Conservation (phyloP, 2,113 vertebrate genomes). For the Phainopepla nitens region DNA sequence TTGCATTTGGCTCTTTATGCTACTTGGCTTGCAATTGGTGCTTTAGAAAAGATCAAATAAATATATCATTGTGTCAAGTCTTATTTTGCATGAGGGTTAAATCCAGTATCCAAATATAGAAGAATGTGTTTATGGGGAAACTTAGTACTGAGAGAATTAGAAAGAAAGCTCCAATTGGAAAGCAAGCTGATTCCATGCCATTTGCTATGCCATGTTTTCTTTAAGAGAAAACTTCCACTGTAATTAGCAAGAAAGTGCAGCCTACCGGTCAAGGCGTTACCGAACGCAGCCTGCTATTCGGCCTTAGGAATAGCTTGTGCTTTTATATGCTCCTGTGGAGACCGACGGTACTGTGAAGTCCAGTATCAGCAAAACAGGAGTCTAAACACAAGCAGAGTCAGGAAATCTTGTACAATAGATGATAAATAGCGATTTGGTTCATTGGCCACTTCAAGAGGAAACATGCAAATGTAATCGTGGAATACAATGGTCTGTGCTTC, state of each 20-base stretch:
- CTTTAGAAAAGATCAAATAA: slow-evolving; percentile 58
- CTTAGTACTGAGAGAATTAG: slow-evolving; percentile 1
- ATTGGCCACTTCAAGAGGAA: slow-evolving; percentile 1
- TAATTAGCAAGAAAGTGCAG: slow-evolving; percentile 51
- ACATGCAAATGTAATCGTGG: background rate
- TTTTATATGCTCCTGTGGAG: slow-evolving; percentile 38
- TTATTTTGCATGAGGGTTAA: slow-evolving; percentile 43
- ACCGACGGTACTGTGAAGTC: background rate
- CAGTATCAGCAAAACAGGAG: slow-evolving; percentile 39
- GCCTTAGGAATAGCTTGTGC: background rate
- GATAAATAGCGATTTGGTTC: slow-evolving; percentile 31
- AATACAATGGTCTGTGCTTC: slow-evolving; percentile 14
- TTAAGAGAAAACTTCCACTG: slow-evolving; percentile 36
- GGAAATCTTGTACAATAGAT: slow-evolving; percentile 55
- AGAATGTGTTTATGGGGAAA: slow-evolving; percentile 40
- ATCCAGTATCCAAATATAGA: slow-evolving; percentile 35
- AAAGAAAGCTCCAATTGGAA: slow-evolving; percentile 36
- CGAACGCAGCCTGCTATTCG: background rate
- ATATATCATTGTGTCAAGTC: slow-evolving; percentile 44
- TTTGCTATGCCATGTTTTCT: slow-evolving; percentile 46
- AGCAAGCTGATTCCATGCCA: slow-evolving; percentile 13
- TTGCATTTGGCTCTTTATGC: slow-evolving; percentile 38
- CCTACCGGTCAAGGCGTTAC: background rate
- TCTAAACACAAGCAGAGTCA: slow-evolving; percentile 38
- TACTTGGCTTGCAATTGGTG: slow-evolving; percentile 35